Conservation (phyloP, 2,113 vertebrate genomes). For the Anoura caudifer region DNA sequence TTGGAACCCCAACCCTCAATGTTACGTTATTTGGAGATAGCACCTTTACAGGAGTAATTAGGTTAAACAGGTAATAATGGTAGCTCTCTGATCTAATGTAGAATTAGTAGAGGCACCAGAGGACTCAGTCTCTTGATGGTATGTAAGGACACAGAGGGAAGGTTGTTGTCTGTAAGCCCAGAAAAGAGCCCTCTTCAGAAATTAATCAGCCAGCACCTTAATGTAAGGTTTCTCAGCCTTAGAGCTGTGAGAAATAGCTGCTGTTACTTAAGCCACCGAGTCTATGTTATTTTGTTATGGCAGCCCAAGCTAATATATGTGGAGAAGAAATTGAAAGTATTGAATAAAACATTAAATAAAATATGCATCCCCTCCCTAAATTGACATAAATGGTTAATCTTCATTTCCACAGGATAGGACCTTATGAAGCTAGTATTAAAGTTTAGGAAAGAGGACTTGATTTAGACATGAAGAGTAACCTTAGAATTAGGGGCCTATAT, state of each 20-base stretch:
- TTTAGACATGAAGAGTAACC: not conserved
- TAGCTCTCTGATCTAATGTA: not conserved
- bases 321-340: not conserved
- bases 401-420: not conserved
- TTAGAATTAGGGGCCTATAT: not conserved
- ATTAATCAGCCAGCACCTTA: not conserved
- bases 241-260: not conserved
- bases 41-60: not conserved
- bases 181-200: not conserved
- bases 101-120: not conserved
- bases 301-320: not conserved
- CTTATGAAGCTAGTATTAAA: not conserved
- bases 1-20: not conserved
- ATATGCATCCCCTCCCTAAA: not conserved
- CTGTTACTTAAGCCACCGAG: not conserved
- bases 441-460: not conserved
- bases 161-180: not conserved
- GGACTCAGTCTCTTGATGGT: not conserved
- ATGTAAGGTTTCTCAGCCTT: not conserved
- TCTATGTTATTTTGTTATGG: not conserved
- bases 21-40: not conserved
- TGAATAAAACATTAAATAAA: not conserved
- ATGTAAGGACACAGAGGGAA: too few species aligned
- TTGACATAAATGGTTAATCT: not conserved
- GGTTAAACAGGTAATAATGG: not conserved